A percentile compares a stretch with the other conserved stretches of the same genome.
phyloP scores from a whole-genome alignment of 1,140 invertebrate species.

The Heliconius himera region DNA sequence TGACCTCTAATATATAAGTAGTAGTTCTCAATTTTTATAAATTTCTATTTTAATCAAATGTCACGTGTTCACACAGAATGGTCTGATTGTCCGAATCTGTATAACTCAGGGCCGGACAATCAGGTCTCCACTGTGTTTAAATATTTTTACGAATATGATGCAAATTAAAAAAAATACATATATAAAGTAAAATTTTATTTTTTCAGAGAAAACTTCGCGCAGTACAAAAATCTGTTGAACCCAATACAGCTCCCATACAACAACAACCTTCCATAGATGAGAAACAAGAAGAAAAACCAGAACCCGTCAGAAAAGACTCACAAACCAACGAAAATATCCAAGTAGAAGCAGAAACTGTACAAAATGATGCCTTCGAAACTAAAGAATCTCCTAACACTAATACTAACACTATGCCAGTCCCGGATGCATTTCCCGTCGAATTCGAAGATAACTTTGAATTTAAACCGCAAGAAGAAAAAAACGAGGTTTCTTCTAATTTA shows the following conservation, averaged over 20 bases:
- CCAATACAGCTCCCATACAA: slow-evolving; percentile 78
- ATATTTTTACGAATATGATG: too few relatives aligned
- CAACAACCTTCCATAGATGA: slow-evolving; percentile 79
- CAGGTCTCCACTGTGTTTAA: too few relatives aligned
- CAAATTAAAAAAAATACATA: neutral
- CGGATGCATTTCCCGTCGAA: slow-evolving; percentile 68
- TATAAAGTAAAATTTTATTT: neutral
- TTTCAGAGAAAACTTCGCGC: slow-evolving; percentile 86
- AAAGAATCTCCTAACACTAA: slow-evolving; percentile 58
- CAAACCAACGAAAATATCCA: slow-evolving; percentile 44
- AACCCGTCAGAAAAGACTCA: slow-evolving; percentile 48
- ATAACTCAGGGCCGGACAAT: too few relatives aligned
- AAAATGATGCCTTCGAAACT: slow-evolving; percentile 50
- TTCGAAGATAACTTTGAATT: slow-evolving; percentile 80
- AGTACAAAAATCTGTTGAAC: slow-evolving; percentile 86
- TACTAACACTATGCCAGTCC: slow-evolving; percentile 1
- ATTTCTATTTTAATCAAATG: too few relatives aligned
- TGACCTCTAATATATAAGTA: too few relatives aligned
- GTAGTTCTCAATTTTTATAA: too few relatives aligned
- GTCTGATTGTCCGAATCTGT: too few relatives aligned
- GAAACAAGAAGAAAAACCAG: slow-evolving; percentile 58
- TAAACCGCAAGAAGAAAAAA: slow-evolving; percentile 53
- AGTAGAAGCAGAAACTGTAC: slow-evolving; percentile 38
- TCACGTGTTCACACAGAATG: too few relatives aligned
- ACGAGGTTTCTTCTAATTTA: slow-evolving; percentile 32